phyloP scores from a whole-genome alignment of 2,888 invertebrate species.

The Drosophila mettleri region DNA sequence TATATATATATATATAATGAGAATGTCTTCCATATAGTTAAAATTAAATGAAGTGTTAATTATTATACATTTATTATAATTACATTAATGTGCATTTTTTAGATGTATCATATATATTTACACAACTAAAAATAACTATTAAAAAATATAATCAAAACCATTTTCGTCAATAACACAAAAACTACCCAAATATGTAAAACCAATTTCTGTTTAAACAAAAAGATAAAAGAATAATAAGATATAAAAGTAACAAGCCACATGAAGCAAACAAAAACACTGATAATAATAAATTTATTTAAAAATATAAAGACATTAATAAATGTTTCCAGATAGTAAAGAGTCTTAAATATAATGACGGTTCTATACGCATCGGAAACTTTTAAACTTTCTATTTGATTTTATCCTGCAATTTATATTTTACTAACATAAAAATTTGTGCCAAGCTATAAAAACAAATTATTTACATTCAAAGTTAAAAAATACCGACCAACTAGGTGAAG shows the following conservation, averaged over 20 bases:
- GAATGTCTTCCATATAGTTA: constrained; percentile 83
- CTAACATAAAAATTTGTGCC: neutral
- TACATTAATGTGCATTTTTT: constrained; percentile 42
- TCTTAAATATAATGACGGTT: neutral
- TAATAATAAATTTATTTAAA: neutral
- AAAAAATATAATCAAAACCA: neutral
- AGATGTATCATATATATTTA: constrained; percentile 48
- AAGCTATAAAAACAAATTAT: neutral
- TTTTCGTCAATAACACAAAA: constrained; percentile 6
- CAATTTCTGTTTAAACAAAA: constrained; percentile 2
- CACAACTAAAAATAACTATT: constrained; percentile 33
- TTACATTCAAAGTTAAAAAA: neutral
- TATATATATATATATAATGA: constrained; percentile 71
- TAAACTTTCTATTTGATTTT: neutral
- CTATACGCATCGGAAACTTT: neutral
- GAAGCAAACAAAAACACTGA: neutral
- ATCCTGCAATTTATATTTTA: neutral
- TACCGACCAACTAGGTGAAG: neutral
- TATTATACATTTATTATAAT: constrained; percentile 46
- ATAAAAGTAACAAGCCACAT: neutral
- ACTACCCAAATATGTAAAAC: constrained; percentile 1
- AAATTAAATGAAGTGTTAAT: constrained; percentile 53
- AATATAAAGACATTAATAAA: neutral
- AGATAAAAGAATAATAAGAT: constrained; percentile 1
- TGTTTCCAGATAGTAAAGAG: neutral